A percentile compares a stretch with the other conserved stretches of the same genome.
phyloP scores from a whole-genome alignment of 64 coral and sea anemone genomes.

The Astreopora myriophthalma region DNA sequence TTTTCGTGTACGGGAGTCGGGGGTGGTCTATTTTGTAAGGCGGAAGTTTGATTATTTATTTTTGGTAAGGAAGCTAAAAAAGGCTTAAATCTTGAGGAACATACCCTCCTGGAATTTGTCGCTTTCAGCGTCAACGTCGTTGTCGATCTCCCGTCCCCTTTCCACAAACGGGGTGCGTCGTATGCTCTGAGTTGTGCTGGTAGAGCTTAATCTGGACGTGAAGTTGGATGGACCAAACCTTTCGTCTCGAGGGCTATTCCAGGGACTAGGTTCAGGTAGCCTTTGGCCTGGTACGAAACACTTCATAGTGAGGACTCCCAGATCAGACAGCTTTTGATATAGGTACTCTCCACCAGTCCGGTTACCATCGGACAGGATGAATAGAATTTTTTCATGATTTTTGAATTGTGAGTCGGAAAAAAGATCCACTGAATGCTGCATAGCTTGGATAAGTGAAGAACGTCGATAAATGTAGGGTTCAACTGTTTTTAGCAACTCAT shows the following conservation, averaged over 20 bases:
- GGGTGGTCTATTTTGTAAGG: too few relatives aligned
- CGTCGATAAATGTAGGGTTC: too few relatives aligned
- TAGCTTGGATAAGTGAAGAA: not conserved
- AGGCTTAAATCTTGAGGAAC: too few relatives aligned
- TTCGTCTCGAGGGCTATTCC: not conserved
- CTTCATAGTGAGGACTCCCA: not conserved
- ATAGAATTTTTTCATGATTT: constrained; percentile 35
- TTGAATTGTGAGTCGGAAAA: not conserved
- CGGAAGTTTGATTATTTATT: too few relatives aligned
- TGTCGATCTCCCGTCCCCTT: constrained; percentile 46
- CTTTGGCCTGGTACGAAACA: constrained; percentile 7
- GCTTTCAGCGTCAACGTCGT: too few relatives aligned
- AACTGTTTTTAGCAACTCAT: too few relatives aligned
- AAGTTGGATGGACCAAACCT: constrained; percentile 11
- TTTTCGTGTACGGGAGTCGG: too few relatives aligned
- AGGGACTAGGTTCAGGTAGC: not conserved
- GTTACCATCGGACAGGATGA: constrained; percentile 49
- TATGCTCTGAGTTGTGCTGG: not conserved
- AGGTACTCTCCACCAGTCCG: not conserved
- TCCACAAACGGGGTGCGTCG: constrained; percentile 59
- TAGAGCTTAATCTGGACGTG: constrained; percentile 47
- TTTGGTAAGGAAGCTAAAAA: too few relatives aligned
- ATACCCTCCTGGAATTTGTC: too few relatives aligned
- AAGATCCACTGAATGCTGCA: not conserved
- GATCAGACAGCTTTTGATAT: not conserved